Percentiles rank a stretch among this genome's conserved stretches.
Evolutionary conservation across 1,140 invertebrate species (phyloP).

Genomic region (Gryllus bimaculatus): DNA sequence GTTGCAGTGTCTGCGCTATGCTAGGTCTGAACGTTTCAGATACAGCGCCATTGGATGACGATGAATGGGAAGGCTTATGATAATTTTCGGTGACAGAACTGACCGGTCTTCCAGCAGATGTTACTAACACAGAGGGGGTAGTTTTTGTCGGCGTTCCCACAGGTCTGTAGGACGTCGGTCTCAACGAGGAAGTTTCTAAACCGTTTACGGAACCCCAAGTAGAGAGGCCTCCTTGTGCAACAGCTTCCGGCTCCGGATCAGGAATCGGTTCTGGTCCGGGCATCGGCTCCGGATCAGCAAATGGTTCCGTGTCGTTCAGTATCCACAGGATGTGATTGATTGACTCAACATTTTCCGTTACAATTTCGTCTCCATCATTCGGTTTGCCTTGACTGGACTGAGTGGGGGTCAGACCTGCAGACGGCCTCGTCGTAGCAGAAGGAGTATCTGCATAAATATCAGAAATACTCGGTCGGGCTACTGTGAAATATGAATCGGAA

Average conservation of each 20-base stretch:
- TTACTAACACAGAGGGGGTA: constrained; percentile 20
- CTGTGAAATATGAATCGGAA: background rate
- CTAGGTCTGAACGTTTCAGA: constrained; percentile 11
- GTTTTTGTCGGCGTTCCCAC: constrained; percentile 23
- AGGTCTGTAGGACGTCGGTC: constrained; percentile 29
- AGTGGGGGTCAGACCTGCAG: background rate
- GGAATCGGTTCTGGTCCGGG: constrained; percentile 18
- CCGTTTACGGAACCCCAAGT: constrained; percentile 41
- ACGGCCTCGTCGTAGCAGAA: background rate
- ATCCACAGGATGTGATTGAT: constrained; percentile 20
- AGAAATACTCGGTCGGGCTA: background rate
- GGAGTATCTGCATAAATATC: background rate
- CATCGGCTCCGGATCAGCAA: background rate
- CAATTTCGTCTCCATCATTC: background rate
- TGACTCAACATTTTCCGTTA: constrained; percentile 11
- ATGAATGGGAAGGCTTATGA: constrained; percentile 12
- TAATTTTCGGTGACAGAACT: constrained; percentile 32
- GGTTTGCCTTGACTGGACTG: background rate
- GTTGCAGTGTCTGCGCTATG: background rate
- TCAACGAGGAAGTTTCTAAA: background rate
- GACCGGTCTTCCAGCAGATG: constrained; percentile 29
- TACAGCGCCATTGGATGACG: constrained; percentile 19
- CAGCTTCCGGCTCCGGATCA: constrained; percentile 17
- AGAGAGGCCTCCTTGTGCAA: constrained; percentile 27
- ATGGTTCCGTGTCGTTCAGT: constrained; percentile 11